These are phyloP conservation scores for Labeo catla DNA, from an alignment of 2,113 vertebrate species.

Conservation along the genomic window DNA sequence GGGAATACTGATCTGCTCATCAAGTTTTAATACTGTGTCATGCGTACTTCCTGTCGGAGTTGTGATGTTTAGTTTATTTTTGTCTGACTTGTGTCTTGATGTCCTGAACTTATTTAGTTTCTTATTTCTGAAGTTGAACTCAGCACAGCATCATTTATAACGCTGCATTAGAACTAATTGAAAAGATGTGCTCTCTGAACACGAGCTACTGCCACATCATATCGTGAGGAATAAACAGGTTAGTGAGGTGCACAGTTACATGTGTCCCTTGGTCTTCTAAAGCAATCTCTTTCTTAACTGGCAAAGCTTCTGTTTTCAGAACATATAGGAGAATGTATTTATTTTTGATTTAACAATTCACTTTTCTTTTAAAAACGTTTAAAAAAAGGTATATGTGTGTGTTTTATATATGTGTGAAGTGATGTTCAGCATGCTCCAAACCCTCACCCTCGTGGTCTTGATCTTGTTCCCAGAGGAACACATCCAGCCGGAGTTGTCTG, in stretches of 20 bases:
- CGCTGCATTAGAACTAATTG: not conserved
- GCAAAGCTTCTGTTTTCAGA: not conserved
- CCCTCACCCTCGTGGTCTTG: conserved; percentile 82
- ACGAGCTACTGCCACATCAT: not conserved
- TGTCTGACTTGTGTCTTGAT: not conserved
- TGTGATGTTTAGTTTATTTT: not conserved
- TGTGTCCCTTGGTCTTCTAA: not conserved
- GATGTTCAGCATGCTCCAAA: conserved; percentile 13
- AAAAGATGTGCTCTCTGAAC: conserved; percentile 9
- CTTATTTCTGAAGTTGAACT: not conserved
- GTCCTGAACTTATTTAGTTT: not conserved
- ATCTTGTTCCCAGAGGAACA: conserved; percentile 83
- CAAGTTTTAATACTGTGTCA: conserved; percentile 17
- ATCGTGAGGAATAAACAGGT: conserved; percentile 6
- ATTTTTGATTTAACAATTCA: not conserved
- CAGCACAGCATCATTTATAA: conserved; percentile 5
- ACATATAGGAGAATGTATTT: not conserved
- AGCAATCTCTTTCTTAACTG: not conserved
- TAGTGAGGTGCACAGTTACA: not conserved
- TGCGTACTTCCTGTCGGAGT: conserved; percentile 14
- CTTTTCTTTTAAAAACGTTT: not conserved
- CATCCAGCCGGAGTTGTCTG: conserved; percentile 87
- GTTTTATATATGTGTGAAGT: not conserved
- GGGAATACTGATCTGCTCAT: conserved; percentile 24
- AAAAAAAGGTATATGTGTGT: not conserved